Evolutionary conservation across 2,888 invertebrate species (phyloP), one percentile per base, ranked within the genome.

Genomic region (Microplitis manilae): DNA sequence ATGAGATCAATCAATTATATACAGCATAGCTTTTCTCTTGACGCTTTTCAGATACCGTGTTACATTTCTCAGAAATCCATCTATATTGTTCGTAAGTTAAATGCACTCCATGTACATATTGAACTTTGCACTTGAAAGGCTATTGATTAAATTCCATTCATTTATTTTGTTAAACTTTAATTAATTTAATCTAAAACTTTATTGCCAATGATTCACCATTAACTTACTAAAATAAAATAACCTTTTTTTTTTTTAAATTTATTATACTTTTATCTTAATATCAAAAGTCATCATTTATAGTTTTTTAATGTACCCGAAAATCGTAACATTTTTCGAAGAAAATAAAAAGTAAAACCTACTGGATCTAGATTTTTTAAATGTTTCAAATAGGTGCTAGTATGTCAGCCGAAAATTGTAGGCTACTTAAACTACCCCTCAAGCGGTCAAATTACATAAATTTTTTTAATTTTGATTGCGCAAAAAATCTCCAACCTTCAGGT

Each of bases 1-100:
- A 69, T 38, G 30, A 38, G 68, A 77, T 80, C 79, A 73, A 80
- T 80, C 79, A 80, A 77, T 75, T 77, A 79, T 71, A 39, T 30
- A 15, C 61, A 61, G 61, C 72, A 39, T 17, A 20, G 17, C 72
- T 9, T 13, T 40, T 15, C 72, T 39, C 30, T 71, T 61, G 39
- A 71, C 17, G 41, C 65, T 38, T 65, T 65, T 65, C 30, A 30
- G 65, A 65, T 20, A 38, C 65, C 38, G 5, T 65, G 20, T 65
- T 65, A 65, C 38, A 65, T 65, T 20, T 30, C 50, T 50, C 50
- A 50, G 50, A 8, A 50, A 50, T 50, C 50, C 50, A 50, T 50
- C 50, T 50, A 50, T 50, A 50, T 50, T 50, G 50, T 50, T 50
- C 50, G 50, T 50, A 50, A 50, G 50, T 50, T 50, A 50, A 50